Evolutionary conservation across 2,888 invertebrate species (phyloP).

Genomic region (Ophion ventricosus): DNA sequence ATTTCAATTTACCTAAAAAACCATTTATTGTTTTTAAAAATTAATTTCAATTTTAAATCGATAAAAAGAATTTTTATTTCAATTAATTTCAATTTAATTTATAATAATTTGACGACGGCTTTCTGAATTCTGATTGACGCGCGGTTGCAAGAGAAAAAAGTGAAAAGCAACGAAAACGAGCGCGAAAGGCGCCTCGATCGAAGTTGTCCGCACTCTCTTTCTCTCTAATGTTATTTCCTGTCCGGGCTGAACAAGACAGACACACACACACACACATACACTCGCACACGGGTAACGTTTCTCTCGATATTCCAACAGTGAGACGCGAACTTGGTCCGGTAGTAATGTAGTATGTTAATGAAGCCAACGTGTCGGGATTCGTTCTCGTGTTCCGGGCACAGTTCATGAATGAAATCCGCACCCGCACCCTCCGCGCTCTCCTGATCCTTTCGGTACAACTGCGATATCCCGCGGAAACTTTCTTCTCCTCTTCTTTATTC

Average conservation of each 20-base stretch:
- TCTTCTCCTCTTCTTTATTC: conserved; percentile 2
- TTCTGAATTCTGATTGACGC: too few species aligned
- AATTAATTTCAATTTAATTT: too few species aligned
- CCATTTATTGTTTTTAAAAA: too few species aligned
- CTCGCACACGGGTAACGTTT: conserved; percentile 23
- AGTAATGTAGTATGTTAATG: conserved; percentile 77
- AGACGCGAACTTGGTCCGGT: conserved; percentile 33
- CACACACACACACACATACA: conserved; percentile 8
- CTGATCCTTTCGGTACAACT: background rate
- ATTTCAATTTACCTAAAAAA: too few species aligned
- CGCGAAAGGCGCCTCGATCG: conserved; percentile 22
- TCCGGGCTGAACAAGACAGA: conserved; percentile 7
- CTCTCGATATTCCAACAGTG: conserved; percentile 49
- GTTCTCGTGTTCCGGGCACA: conserved; percentile 68
- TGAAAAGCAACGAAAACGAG: conserved; percentile 15
- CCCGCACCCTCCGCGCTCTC: background rate
- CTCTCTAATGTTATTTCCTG: conserved; percentile 2
- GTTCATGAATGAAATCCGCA: conserved; percentile 73
- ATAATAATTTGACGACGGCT: too few species aligned
- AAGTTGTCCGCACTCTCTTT: conserved; percentile 31
- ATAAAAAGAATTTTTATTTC: too few species aligned
- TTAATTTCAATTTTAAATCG: too few species aligned
- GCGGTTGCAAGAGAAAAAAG: background rate
- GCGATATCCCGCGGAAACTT: conserved; percentile 16
- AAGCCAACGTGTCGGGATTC: conserved; percentile 69